Base-by-base conservation (phyloP, 2,888 invertebrate genomes). In the Drosophila falleni region DNA sequence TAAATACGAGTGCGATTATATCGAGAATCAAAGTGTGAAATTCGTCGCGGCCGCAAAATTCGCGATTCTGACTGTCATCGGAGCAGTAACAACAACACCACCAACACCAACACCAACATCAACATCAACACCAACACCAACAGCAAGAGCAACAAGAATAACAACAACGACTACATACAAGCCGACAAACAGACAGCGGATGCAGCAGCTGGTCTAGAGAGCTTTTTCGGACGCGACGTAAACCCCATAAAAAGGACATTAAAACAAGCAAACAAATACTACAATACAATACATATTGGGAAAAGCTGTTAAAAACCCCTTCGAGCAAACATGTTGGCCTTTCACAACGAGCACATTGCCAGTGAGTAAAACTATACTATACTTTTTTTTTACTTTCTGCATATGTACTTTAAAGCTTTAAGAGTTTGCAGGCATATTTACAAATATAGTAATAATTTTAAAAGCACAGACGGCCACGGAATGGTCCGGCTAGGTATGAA, bases 291-390 rank as follows among this genome's bases (percentile, higher is more conserved):
- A 60, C 56, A 58, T 53, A 80, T 80, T 76, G 77, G 64, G 26
- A 72, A 80, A 76, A 80, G 71, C 81, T 80, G 76, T 76, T 76
- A 71, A 71, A 76, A 76, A 62, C 39, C 59, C 67, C 51, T 62
- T 61, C 56, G 64, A 64, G 56, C 60, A 68, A 91, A 91, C 74
- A 92, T 92, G 92, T 91, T 92, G 92, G 92, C 92, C 92, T 92
- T 92, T 84, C 92, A 92, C 88, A 92, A 92, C 89, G 92, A 92
- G 81, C 92, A 92, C 79, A 92, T 92, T 80, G 92, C 92, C 87
- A 92, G 92, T 92, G 78, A 92, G 92, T 92, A 67, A 61, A 65
- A 67, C 63, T 74, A 55, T 42, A 60, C 23, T 23, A 16, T 6
- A 11, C 13, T 39, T 35, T 42, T 42, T 3, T 19, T n/a, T 19